Evolutionary conservation across 2,113 vertebrate species (phyloP).

Genomic region (Salvelinus fontinalis): DNA sequence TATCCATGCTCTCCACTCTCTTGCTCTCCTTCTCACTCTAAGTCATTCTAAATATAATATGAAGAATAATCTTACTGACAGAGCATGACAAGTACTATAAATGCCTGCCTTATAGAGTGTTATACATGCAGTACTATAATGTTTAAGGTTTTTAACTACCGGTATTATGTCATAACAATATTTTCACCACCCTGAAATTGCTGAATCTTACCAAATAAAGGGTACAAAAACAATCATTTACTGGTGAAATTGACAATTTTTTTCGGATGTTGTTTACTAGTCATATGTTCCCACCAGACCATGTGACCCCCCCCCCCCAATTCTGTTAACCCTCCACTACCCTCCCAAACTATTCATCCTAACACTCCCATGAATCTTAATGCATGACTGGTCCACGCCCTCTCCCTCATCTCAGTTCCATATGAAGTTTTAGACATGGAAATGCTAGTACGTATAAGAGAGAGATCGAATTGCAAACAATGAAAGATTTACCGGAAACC

Average conservation of each 20-base stretch:
- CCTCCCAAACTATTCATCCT: too few species aligned
- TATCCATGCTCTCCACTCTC: background rate
- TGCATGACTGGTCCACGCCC: background rate
- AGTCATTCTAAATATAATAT: conserved; percentile 19
- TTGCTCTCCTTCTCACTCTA: background rate
- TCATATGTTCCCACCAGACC: background rate
- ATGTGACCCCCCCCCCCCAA: conserved; percentile 15
- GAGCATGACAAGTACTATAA: conserved; percentile 20
- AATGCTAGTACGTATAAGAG: too few species aligned
- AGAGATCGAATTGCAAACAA: too few species aligned
- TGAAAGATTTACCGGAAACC: too few species aligned
- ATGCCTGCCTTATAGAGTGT: conserved; percentile 56
- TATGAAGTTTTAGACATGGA: too few species aligned
- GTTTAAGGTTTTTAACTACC: conserved; percentile 43
- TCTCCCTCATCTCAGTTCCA: background rate
- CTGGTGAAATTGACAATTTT: background rate
- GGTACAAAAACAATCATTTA: background rate
- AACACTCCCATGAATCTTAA: background rate
- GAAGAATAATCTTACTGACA: conserved; percentile 29
- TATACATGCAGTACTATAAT: conserved; percentile 10
- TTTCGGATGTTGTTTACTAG: background rate
- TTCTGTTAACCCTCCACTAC: background rate
- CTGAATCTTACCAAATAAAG: conserved; percentile 21
- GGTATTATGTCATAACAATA: conserved; percentile 16
- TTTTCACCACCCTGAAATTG: conserved; percentile 52